phyloP scores from a whole-genome alignment of 2,888 invertebrate species.

The Digitonthophagus gazella region DNA sequence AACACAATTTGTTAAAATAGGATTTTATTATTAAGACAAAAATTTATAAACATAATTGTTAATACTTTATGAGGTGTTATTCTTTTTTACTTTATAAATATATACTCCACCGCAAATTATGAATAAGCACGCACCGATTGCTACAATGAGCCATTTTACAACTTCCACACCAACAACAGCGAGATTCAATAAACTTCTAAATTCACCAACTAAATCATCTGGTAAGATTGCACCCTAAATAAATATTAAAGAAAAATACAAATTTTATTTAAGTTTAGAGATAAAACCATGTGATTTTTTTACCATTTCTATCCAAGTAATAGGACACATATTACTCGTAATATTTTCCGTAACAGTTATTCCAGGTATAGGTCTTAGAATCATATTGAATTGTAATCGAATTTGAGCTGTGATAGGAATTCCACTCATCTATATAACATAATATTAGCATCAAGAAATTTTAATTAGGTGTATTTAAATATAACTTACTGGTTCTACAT shows the following conservation, averaged over 20 bases:
- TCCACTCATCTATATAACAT: constrained; percentile 52
- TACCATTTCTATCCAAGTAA: constrained; percentile 70
- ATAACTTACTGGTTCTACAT: constrained; percentile 68
- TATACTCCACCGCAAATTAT: constrained; percentile 9
- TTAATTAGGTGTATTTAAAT: too few relatives aligned
- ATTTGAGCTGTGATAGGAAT: constrained; percentile 62
- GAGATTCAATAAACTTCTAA: constrained; percentile 4
- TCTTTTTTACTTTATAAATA: constrained; percentile 1
- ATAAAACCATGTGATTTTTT: constrained; percentile 52
- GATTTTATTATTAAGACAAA: too few relatives aligned
- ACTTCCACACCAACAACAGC: constrained; percentile 1
- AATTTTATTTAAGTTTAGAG: constrained; percentile 70
- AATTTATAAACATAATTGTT: too few relatives aligned
- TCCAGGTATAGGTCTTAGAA: constrained; percentile 54
- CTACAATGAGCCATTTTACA: background rate
- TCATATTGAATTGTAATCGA: constrained; percentile 69
- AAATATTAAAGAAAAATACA: too few relatives aligned
- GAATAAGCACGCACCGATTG: constrained; percentile 4
- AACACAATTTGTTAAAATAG: too few relatives aligned
- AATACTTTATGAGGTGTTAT: background rate
- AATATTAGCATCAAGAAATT: too few relatives aligned
- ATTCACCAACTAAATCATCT: constrained; percentile 5
- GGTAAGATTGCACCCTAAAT: constrained; percentile 3
- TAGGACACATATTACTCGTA: constrained; percentile 53
- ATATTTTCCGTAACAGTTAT: constrained; percentile 17